Conservation (phyloP, 1,140 invertebrate genomes). For the Zaprionus taronus region DNA sequence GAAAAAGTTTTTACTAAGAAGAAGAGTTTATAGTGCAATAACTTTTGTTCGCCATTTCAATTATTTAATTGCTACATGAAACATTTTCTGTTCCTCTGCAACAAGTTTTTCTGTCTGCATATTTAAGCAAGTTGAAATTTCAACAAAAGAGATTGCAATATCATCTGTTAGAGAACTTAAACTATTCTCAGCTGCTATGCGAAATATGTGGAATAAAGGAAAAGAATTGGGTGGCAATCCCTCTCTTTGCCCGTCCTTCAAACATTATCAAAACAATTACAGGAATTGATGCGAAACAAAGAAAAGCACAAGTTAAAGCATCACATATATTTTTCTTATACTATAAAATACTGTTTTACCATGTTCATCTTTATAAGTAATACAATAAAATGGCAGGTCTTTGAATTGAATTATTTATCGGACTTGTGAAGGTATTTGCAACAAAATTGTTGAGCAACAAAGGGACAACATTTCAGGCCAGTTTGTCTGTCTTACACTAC, state of each 20-base stretch:
- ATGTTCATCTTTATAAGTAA: neutral
- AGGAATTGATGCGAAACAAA: slow-evolving; percentile 11
- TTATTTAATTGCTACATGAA: neutral
- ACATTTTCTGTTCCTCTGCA: neutral
- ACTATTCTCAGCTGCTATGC: neutral
- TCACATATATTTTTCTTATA: slow-evolving; percentile 13
- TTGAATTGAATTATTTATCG: slow-evolving; percentile 19
- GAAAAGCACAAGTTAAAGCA: neutral
- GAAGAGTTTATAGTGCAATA: neutral
- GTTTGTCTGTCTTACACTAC: neutral
- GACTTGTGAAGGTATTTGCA: slow-evolving; percentile 2
- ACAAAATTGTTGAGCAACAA: slow-evolving; percentile 1
- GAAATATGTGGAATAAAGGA: neutral
- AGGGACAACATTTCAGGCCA: neutral
- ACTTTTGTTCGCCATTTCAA: slow-evolving; percentile 3
- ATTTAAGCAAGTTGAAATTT: neutral
- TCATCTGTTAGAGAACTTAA: neutral
- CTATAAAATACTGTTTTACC: neutral
- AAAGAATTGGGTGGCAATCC: neutral
- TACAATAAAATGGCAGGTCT: neutral
- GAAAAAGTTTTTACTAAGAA: neutral
- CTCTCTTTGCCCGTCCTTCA: neutral
- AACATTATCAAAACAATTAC: slow-evolving; percentile 3
- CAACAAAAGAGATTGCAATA: neutral
- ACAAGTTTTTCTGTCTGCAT: slow-evolving; percentile 5